Base-by-base conservation (phyloP, 2,113 vertebrate species). In the Suricata suricatta region DNA sequence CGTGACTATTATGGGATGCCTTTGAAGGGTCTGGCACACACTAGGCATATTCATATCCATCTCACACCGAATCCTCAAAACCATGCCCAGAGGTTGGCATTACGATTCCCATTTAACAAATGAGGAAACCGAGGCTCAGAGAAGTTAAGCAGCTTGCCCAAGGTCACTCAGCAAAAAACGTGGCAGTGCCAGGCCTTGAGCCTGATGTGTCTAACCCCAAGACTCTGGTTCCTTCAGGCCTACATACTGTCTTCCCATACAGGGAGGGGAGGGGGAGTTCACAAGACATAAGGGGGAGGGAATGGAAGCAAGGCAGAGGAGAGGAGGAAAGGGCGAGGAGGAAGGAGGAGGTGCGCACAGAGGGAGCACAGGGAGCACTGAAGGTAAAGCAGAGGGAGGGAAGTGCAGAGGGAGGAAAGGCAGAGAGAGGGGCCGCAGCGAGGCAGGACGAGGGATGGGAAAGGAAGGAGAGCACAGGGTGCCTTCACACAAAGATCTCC, bases 111-210 rank as follows among this genome's bases (percentile, higher is more conserved):
- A 57, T 4, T 33, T 81, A 84, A 95, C 94, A 95, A 84, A 96
- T 12, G 87, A 96, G 87, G 66, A 97, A 88, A 97, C 84, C 0
- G 77, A 97, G 95, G 94, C 98, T 98, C 94, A 92, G 84, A 96
- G 96, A 96, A 63, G 81, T 83, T 85, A 95, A 96, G 84, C 71
- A 96, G 85, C 84, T 88, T 90, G 76, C 90, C 96, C 90, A 81
- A 88, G 69, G 44, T 90, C 90, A 64, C 81, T 88, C 88, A 41
- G 66, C 11, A n/a, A 47, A 54, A 87, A 81, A 85, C 3, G 25
- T 7, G 64, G 66, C 16, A 0, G 21, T 31, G 47, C 31, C 93
- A 88, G 52, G 66, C 74, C 84, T 77, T 85, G 93, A 81, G 77
- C 77, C 64, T n/a, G 79, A 4, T 8, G 25, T 9, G 10, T 94